Evolutionary conservation across 2,797 vertebrate genomes (phyloP).

Genomic region (Danio choprae): DNA sequence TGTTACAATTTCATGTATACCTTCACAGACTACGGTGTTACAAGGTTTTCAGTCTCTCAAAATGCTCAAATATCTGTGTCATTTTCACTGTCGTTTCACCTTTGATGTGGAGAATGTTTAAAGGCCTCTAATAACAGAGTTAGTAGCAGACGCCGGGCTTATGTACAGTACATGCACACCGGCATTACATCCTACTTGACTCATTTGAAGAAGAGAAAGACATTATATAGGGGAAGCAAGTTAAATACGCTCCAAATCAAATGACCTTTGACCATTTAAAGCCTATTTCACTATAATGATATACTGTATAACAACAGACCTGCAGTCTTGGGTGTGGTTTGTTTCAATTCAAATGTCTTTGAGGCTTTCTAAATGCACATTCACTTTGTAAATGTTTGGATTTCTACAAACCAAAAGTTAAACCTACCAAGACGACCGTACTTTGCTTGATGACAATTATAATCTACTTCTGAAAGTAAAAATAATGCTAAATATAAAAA

Average conservation of each 20-base stretch:
- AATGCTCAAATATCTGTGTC: conserved; percentile 18
- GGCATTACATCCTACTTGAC: not conserved
- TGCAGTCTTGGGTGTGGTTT: not conserved
- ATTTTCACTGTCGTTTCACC: conserved; percentile 17
- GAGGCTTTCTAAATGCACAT: not conserved
- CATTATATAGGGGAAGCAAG: conserved; percentile 1
- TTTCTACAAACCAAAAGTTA: not conserved
- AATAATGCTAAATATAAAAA: no score
- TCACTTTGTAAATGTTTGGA: conserved; percentile 3
- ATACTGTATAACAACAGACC: conserved; percentile 7
- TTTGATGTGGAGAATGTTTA: conserved; percentile 38
- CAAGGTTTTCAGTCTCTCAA: no score
- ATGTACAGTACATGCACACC: conserved; percentile 16
- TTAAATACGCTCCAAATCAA: not conserved
- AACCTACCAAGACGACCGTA: not conserved
- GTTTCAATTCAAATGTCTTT: conserved; percentile 24
- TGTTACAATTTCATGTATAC: no score
- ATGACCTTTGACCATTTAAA: conserved; percentile 5
- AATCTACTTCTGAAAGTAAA: not conserved
- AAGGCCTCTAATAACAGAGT: conserved; percentile 32
- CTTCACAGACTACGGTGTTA: no score
- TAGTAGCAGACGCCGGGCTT: not conserved
- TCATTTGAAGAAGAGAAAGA: not conserved
- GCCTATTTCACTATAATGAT: not conserved
- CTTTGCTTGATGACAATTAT: not conserved